A percentile compares a stretch with the other conserved stretches of the same genome.
Conservation (phyloP, 2,888 invertebrate genomes). For the Xestoiulus laeticollis region DNA sequence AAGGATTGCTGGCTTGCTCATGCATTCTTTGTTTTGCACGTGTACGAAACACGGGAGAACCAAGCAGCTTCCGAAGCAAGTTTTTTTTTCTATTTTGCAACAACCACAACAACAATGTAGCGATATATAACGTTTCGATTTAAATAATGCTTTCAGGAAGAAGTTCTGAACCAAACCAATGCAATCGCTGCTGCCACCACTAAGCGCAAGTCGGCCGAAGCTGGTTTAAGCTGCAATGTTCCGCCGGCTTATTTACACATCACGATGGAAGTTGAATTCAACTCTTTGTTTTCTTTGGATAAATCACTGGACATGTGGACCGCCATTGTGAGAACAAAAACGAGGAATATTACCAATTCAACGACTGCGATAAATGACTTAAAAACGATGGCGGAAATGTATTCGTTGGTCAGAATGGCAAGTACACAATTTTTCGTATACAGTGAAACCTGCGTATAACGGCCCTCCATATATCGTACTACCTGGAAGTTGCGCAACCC, state of each 20-base stretch:
- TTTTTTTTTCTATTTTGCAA: neutral
- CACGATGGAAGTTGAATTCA: conserved; percentile 20
- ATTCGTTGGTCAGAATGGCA: conserved; percentile 14
- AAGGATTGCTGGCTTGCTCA: neutral
- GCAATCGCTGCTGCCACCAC: neutral
- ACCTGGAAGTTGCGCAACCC: too few species aligned
- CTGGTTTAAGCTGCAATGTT: neutral
- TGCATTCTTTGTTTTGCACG: conserved; percentile 41
- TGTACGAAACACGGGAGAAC: conserved; percentile 17
- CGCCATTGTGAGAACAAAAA: neutral
- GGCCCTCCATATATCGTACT: too few species aligned
- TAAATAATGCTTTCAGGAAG: neutral
- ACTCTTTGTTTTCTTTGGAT: conserved; percentile 10
- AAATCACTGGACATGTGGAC: conserved; percentile 30
- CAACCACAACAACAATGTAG: neutral
- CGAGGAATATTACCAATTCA: neutral
- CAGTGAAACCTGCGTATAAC: neutral
- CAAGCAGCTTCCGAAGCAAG: conserved; percentile 28
- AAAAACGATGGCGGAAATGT: conserved; percentile 42
- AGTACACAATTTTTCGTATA: neutral
- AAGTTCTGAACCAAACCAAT: neutral
- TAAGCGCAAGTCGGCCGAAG: neutral
- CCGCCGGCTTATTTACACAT: conserved; percentile 6
- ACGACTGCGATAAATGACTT: conserved; percentile 5
- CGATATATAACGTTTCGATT: neutral